Evolutionary conservation across 2,113 vertebrate genomes (phyloP).

Genomic region (Sinocyclocheilus grahami): DNA sequence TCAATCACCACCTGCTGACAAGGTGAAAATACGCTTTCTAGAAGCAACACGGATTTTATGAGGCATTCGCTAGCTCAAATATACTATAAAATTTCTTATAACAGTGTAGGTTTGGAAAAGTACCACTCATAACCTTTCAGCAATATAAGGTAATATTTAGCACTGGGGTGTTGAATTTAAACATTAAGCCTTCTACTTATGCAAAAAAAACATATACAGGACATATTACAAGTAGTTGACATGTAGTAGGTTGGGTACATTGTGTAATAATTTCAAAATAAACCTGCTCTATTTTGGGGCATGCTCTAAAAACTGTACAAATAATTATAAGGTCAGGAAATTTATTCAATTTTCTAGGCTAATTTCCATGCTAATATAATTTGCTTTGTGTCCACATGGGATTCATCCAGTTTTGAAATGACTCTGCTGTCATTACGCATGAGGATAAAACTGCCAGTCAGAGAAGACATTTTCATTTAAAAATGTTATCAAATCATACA

Average conservation of each 20-base stretch:
- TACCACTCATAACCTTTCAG: not conserved
- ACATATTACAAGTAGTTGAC: not conserved
- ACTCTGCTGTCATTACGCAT: constrained; percentile 28
- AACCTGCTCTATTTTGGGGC: constrained; percentile 26
- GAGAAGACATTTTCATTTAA: too few relatives aligned
- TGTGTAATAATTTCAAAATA: constrained; percentile 19
- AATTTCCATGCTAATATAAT: constrained; percentile 59
- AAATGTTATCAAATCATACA: constrained; percentile 27
- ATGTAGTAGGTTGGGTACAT: not conserved
- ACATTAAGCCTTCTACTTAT: not conserved
- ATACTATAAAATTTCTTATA: constrained; percentile 9
- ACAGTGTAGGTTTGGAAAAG: not conserved
- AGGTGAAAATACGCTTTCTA: constrained; percentile 32
- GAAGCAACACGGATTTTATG: constrained; percentile 28
- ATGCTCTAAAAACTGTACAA: constrained; percentile 52
- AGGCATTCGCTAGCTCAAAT: constrained; percentile 16
- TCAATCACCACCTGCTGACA: constrained; percentile 48
- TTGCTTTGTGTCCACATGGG: constrained; percentile 51
- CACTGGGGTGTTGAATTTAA: not conserved
- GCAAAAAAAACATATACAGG: not conserved
- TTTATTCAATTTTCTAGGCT: constrained; percentile 56
- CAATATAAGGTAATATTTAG: not conserved
- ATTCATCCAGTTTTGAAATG: constrained; percentile 39
- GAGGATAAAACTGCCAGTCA: constrained; percentile 44
- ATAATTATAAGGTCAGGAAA: constrained; percentile 59